Base-by-base conservation (phyloP, 2,888 invertebrate genomes). In the Chaitophorus viminalis region DNA sequence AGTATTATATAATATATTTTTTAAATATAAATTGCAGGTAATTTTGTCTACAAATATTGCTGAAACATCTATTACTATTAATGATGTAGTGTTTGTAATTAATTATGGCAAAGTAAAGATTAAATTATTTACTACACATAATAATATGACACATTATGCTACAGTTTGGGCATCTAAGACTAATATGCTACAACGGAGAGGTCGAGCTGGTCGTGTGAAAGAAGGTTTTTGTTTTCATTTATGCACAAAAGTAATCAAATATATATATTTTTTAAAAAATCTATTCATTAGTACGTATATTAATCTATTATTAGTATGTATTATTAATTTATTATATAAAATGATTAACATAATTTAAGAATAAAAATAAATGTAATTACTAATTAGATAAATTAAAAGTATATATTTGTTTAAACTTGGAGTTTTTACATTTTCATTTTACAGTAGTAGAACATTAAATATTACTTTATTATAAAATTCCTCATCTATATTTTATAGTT, bases 11-110 rank as follows among this genome's bases (percentile, higher is more conserved):
- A 36, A 36, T 36, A 36, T 36, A 46, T 14, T 0, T 46, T 2
- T 46, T 46, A 46, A 46, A 46, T 46, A 46, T 46, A 14, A 14
- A 88, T 91, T 92, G 0, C 91, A 96, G 96, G 96, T 99, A 87
- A 99, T 99, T 90, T 92, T 99, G 29, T 96, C 99, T 0, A 99
- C 99, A 4, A 99, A 99, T 91, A 99, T 99, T 91, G 99, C 99
- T 0, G 99, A 99, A 92, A 98, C 99, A 0, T 98, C 98, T 11
- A 97, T 99, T 90, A 99, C 99, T 0, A 99, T 99, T 90, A 96
- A 99, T 92, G 99, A 99, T 91, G 98, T 99, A 3, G 98, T 99
- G 1, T 99, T 96, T 92, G 99, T 99, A 0, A 96, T 99, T 89
- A 99, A 99, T 91, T 96, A 96, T 75, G 98, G 99, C 93, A 98